Evolutionary conservation across 1,140 invertebrate genomes (phyloP), one percentile per base, ranked within the genome.

Genomic region (Pseudachorutes palmiensis): DNA sequence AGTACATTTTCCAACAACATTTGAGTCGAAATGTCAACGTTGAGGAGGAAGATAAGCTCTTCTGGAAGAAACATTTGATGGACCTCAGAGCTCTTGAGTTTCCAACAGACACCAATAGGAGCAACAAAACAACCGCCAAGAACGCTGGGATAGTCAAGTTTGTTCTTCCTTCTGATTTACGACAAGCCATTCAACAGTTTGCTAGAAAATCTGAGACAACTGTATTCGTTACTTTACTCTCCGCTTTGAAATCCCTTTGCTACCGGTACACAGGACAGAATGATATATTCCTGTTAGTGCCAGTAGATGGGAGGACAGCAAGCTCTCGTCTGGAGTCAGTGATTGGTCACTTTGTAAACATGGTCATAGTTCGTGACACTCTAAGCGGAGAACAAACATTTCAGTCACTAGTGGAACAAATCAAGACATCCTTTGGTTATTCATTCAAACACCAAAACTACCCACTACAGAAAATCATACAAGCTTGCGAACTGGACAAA

Each of bases 291-390:
- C 51, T 55, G 5, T 55, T 55, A 22, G 51, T 55, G 3, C 51
- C 51, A 26, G 24, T 14, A 5, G 24, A 55, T 24, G 51, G 51
- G 12, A 9, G 51, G 51, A 41, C 36, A 41, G 24, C 5, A 5
- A 24, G 5, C 12, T 24, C 51, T 14, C 3, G 24, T 5, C 24
- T 55, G 24, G 12, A 24, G 12, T 22, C 51, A 19, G 5, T 55
- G 51, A 55, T 55, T 55, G 51, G 12, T 16, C 51, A 55, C 51
- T 55, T 55, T 55, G 51, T 55, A 5, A 55, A 55, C 51, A 55
- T 55, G 51, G 14, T 55, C 5, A 55, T 55, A 12, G 51, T 55
- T 5, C 12, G 51, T 5, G 51, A 55, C 24, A 5, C 24, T 26
- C 5, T 55, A 5, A 55, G 24, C 14, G 51, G 24, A 55, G 51